Conservation (phyloP, 2,797 vertebrate species). For the Lepidocolaptes lacrymiger region DNA sequence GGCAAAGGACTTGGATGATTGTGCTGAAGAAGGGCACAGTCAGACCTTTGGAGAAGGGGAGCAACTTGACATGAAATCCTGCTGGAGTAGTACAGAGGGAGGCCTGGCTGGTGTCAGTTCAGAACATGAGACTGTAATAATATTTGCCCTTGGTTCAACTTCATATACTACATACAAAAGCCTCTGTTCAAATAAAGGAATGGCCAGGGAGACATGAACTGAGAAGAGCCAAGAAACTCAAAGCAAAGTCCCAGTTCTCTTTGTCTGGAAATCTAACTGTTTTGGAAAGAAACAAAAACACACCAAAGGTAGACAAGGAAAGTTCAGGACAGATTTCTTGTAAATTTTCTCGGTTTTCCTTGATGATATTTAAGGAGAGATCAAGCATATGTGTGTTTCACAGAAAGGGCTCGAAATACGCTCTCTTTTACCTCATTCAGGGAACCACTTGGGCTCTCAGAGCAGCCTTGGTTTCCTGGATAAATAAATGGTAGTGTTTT, state of each 20-base stretch:
- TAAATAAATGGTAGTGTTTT: background rate
- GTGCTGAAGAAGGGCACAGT: slow-evolving; percentile 5
- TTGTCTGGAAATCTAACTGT: slow-evolving; percentile 42
- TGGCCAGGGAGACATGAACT: background rate
- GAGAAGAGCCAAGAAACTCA: slow-evolving; percentile 56
- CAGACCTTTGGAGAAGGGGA: slow-evolving; percentile 9
- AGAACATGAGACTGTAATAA: slow-evolving; percentile 65
- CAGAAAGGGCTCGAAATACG: background rate
- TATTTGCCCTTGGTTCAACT: slow-evolving; percentile 66
- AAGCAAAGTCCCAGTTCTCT: slow-evolving; percentile 33
- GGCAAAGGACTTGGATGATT: background rate
- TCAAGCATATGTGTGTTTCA: background rate
- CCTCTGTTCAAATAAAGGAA: slow-evolving; percentile 51
- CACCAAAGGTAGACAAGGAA: background rate
- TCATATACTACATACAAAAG: slow-evolving; percentile 54
- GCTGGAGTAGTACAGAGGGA: background rate
- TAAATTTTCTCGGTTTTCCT: slow-evolving; percentile 17
- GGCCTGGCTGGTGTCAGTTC: slow-evolving; percentile 13
- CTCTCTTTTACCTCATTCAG: background rate
- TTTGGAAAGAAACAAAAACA: slow-evolving; percentile 66
- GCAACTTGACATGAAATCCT: slow-evolving; percentile 12
- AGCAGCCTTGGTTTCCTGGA: background rate
- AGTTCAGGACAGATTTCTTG: background rate
- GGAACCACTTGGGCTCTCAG: background rate
- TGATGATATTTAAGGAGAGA: slow-evolving; percentile 2